Evolutionary conservation across 2,113 vertebrate species (phyloP), one percentile per base, ranked within the genome.

Genomic region (Coryphaenoides rupestris): DNA sequence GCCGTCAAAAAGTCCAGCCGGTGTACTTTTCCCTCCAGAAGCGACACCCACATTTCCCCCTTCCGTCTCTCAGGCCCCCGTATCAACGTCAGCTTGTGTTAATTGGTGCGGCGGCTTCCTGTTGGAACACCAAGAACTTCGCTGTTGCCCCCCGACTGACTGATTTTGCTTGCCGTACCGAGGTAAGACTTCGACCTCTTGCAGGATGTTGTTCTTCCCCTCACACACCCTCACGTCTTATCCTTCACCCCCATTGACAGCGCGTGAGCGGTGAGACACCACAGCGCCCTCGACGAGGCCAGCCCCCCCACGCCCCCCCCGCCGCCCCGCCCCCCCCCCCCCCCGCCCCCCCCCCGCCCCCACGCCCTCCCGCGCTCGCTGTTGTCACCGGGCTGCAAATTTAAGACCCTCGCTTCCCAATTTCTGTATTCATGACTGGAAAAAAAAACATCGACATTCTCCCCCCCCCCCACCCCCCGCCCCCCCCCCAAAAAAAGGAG

Each of bases 361-460:
- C 12, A 21, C 46, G 22, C 14, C 58, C 28, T 22, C 65, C 71
- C 75, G 68, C 61, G 65, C 49, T 76, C 71, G n/a, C 77, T 24
- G 63, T 81, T 70, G 74, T 86, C 79, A 75, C 76, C 60, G 10
- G n/a, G 77, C 68, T 70, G 74, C 74, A 80, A n/a, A 69, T 83
- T 84, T 80, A 75, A 84, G 33, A 76, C 63, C 80, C 66, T 61
- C 33, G 63, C 76, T 73, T 84, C 61, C 78, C 59, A 75, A 82
- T 86, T 88, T 84, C 72, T 73, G 74, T 88, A 90, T 90, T 90
- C 87, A 90, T 87, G 82, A 90, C 33, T 40, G 82, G 55, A 69
- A 70, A 66, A 74, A 84, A 50, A n/a, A n/a, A 50, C 15, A 50
- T 50, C 16, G 85, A 74, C 80, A 84, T 77, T 86, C 78, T 76